Evolutionary conservation across 2,888 invertebrate species (phyloP), one percentile per base, ranked within the genome.

Genomic region (Lottia scabra): DNA sequence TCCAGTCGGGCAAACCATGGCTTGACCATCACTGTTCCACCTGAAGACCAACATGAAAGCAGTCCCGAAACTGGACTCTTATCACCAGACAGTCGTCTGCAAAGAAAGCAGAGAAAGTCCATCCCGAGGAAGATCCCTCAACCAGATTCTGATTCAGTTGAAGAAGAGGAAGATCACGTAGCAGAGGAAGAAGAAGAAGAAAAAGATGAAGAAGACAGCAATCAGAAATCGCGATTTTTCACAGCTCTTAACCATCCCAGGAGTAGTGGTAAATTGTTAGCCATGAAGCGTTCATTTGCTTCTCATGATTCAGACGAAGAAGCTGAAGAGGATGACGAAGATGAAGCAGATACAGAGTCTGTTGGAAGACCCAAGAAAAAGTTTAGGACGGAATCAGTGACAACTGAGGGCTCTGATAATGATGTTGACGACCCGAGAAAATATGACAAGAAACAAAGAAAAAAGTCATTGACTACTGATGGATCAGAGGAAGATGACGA

Each of bases 21-120:
- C 67, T 67, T 16, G 74, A 76, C 4, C 63, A 63, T 12, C n/a
- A 70, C 67, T 13, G 65, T 19, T 3, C 16, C 19, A 19, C 16
- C 43, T 10, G 19, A 23, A 67, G 67, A 45, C 16, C n/a, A n/a
- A 12, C 26, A n/a, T 10, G n/a, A 26, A 43, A 26, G 19, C n/a
- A 56, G 23, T 23, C 23, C 56, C 12, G 19, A 56, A 23, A 23
- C 56, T 13, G 23, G 56, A 23, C 56, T 56, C 12, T 56, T 56
- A 23, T 56, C 56, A 56, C 38, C 68, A 13, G 78, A 81, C 46
- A 68, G 71, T 13, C 75, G 73, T 56, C 77, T 80, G 8, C 77
- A 72, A 62, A 74, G 80, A 19, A 84, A 82, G 70, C 78, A 78
- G 63, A 71, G 83, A 5, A 84, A 84, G 71, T 82, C 83, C 13